A percentile compares a stretch with the other conserved stretches of the same genome.
Conservation (phyloP, 1,140 invertebrate genomes). For the Aphis craccivora region DNA sequence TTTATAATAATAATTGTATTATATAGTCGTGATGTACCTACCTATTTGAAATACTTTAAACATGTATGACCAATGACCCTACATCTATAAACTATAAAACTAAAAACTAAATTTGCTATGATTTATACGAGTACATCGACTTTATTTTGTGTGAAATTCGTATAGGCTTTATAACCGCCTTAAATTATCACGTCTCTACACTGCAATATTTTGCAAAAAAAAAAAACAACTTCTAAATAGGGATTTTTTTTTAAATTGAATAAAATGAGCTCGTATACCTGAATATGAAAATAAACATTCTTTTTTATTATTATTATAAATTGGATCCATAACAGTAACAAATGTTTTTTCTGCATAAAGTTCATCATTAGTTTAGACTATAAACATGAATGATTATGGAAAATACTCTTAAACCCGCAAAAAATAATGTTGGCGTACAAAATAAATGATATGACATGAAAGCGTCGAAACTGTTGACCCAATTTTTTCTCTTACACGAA, state of each 20-base stretch:
- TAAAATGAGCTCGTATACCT: background rate
- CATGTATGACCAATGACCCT: too few relatives aligned
- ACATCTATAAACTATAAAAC: too few relatives aligned
- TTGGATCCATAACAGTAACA: background rate
- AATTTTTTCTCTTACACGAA: background rate
- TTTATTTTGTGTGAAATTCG: background rate
- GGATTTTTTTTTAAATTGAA: background rate
- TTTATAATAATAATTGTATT: too few relatives aligned
- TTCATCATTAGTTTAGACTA: background rate
- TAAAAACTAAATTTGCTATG: too few relatives aligned
- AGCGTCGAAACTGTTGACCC: background rate
- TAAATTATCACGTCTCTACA: background rate
- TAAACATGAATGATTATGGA: background rate
- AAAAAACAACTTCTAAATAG: background rate
- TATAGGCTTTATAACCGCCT: background rate
- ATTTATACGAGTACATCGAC: background rate
- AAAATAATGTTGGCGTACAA: background rate
- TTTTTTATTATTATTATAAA: slow-evolving; percentile 18
- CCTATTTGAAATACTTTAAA: too few relatives aligned
- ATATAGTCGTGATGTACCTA: too few relatives aligned
- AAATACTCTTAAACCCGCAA: background rate
- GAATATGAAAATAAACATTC: background rate
- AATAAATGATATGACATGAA: background rate
- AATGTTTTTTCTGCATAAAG: background rate
- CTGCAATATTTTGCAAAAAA: background rate